These are phyloP conservation scores for Drosophila merina DNA, from an alignment of 2,888 invertebrate genomes.

Conservation along the genomic window DNA sequence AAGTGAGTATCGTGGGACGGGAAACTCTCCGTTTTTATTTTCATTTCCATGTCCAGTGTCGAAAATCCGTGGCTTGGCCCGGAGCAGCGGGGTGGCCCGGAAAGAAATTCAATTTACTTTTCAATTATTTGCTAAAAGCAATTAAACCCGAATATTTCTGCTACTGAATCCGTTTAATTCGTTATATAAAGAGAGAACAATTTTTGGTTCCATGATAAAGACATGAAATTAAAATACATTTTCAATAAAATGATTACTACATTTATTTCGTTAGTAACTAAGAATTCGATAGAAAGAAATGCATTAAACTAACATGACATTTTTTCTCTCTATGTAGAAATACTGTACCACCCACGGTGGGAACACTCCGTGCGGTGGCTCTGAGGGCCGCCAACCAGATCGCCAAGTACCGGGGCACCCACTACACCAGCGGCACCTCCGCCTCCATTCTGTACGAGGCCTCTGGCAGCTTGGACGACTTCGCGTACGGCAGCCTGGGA, in stretches of 20 bases:
- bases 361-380: constrained; percentile 81
- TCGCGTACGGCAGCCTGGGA: constrained; percentile 86
- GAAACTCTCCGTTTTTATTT: constrained; percentile 6
- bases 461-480: constrained; percentile 88
- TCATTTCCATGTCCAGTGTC: constrained; percentile 31
- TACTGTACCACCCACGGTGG: constrained; percentile 80
- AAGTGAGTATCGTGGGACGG: constrained; percentile 67
- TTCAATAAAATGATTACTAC: background rate
- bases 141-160: constrained; percentile 70
- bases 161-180: constrained; percentile 44
- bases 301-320: background rate
- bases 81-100: constrained; percentile 17
- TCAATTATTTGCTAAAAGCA: constrained; percentile 79
- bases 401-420: constrained; percentile 81
- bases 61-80: constrained; percentile 15
- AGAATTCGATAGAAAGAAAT: background rate
- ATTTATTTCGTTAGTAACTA: background rate
- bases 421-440: constrained; percentile 85
- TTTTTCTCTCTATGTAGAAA: constrained; percentile 59
- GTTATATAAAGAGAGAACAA: background rate
- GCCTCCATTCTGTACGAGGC: constrained; percentile 86
- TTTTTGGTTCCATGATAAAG: background rate
- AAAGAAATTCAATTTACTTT: constrained; percentile 78
- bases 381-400: constrained; percentile 82
- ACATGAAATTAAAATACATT: background rate